Evolutionary conservation across 2,113 vertebrate genomes (phyloP), one percentile per base, ranked within the genome.

Genomic region (Aptenodytes forsteri): DNA sequence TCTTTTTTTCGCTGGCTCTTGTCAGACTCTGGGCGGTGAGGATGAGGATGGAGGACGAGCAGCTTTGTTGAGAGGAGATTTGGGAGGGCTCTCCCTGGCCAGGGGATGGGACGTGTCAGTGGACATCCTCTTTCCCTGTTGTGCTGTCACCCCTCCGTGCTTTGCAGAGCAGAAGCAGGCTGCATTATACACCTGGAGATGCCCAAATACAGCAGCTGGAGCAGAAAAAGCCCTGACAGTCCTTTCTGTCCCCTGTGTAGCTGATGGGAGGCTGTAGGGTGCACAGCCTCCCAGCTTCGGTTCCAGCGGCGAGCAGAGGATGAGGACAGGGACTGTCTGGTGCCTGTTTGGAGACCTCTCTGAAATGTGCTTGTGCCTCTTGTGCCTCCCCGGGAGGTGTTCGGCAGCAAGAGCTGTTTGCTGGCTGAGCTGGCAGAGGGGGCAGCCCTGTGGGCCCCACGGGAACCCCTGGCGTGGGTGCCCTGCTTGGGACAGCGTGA

Each of bases 131-230:
- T 55, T 84, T 20, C 47, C 40, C 42, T 76, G 36, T 47, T 11
- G 1, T 10, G 19, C 46, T 72, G 56, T n/a, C 56, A 14, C 69
- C 19, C 15, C 2, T 26, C 16, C 2, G 0, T 56, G 64, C 49
- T 59, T 59, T 40, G 17, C 81, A 86, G 59, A 55, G 81, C 71
- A 40, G 79, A 23, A 64, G 0, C 4, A 6, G 19, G 44, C 49
- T 78, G 38, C 15, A 3, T 65, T 59, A 73, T 65, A 26, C 7
- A 2, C 0, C 0, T 46, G 47, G 12, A 29, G 32, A 8, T 69
- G 40, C 30, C 34, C 54, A 73, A 27, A 42, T 20, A 46, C 42
- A 67, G 26, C 78, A 32, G 34, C 3, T 6, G 13, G 62, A 76
- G 62, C 46, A 90, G 49, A 22, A 83, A 65, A 55, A 21, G 2